A percentile compares a stretch with the other conserved stretches of the same genome.
Conservation (phyloP, 2,113 vertebrate genomes). For the Myotis brandtii region DNA sequence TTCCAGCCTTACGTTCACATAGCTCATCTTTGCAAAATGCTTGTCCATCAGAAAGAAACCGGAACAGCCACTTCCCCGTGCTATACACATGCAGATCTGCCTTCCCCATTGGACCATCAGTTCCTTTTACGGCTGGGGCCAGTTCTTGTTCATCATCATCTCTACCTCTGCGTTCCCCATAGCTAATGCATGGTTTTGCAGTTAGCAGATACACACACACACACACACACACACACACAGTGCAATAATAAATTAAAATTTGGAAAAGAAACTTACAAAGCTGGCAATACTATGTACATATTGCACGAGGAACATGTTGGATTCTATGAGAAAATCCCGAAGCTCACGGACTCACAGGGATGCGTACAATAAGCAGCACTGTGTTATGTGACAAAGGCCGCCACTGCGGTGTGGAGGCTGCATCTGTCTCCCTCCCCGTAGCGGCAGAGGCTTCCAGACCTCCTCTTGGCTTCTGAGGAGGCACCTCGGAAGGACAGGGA, state of each 20-base stretch:
- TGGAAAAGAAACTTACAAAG: background rate
- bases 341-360: background rate
- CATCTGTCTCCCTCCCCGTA: too few species aligned
- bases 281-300: background rate
- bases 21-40: slow-evolving; percentile 41
- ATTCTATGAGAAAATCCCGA: background rate
- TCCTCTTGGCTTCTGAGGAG: background rate
- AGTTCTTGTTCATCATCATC: background rate
- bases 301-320: background rate
- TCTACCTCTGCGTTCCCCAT: background rate
- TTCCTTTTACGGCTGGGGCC: background rate
- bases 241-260: background rate
- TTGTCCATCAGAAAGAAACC: slow-evolving; percentile 68
- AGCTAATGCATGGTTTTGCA: background rate
- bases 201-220: background rate
- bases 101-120: background rate
- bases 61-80: slow-evolving; percentile 58
- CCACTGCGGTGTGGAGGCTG: background rate
- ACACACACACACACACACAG: too few species aligned
- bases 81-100: background rate
- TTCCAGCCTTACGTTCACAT: background rate
- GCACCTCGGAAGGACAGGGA: background rate
- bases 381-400: background rate
- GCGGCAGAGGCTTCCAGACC: background rate
- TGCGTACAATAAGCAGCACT: background rate